Evolutionary conservation across 2,888 invertebrate species (phyloP).

Genomic region (Teinopalpus imperialis): DNA sequence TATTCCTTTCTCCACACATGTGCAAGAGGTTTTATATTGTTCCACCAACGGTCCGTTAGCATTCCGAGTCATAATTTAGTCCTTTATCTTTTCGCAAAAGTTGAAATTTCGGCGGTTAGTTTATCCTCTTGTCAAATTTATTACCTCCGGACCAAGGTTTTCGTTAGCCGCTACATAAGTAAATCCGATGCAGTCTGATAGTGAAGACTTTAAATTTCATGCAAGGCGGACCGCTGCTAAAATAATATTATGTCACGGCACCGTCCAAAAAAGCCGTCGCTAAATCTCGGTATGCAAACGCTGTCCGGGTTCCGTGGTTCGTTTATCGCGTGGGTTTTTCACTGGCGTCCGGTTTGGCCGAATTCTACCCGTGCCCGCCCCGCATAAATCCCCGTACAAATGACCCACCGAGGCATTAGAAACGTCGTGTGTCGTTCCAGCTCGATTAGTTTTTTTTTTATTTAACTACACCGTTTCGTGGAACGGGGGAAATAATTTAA

Average conservation of each 20-base stretch:
- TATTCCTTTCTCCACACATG: too few relatives aligned
- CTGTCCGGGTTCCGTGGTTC: slow-evolving; percentile 28
- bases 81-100: slow-evolving; percentile 22
- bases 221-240: slow-evolving; percentile 27
- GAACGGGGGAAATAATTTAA: slow-evolving; percentile 15
- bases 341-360: slow-evolving; percentile 40
- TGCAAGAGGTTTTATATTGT: not conserved
- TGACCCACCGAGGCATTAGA: slow-evolving; percentile 33
- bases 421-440: slow-evolving; percentile 24
- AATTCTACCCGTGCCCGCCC: slow-evolving; percentile 40
- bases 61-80: slow-evolving; percentile 20
- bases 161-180: slow-evolving; percentile 15
- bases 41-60: not conserved
- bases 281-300: slow-evolving; percentile 37
- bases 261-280: slow-evolving; percentile 36
- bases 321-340: slow-evolving; percentile 45
- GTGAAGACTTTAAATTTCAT: slow-evolving; percentile 11
- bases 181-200: slow-evolving; percentile 10
- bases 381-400: slow-evolving; percentile 43
- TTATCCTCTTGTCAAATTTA: slow-evolving; percentile 21
- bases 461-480: slow-evolving; percentile 10
- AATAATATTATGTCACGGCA: slow-evolving; percentile 39
- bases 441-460: slow-evolving; percentile 24
- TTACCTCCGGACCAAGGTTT: slow-evolving; percentile 19
- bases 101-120: slow-evolving; percentile 24